Evolutionary conservation across 2,797 vertebrate species (phyloP).

Genomic region (Sebastiscus albofasciatus): DNA sequence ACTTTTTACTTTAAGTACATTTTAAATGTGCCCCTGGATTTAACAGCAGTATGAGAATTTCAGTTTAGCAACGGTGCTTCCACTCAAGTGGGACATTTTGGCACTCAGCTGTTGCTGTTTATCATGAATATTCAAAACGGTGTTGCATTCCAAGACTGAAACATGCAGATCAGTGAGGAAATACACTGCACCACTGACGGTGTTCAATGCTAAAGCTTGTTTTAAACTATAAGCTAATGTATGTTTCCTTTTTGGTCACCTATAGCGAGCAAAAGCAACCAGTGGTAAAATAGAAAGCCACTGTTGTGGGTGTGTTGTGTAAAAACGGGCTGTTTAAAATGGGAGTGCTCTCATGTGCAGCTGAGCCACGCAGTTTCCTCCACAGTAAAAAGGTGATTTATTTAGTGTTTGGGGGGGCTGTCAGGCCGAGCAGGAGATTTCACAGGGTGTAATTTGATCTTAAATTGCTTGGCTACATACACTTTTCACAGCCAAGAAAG

Average conservation of each 20-base stretch:
- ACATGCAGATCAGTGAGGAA: slow-evolving; percentile 40
- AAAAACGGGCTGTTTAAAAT: slow-evolving; percentile 61
- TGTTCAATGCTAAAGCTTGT: slow-evolving; percentile 29
- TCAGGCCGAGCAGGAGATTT: slow-evolving; percentile 52
- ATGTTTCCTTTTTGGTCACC: slow-evolving; percentile 34
- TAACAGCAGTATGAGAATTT: slow-evolving; percentile 18
- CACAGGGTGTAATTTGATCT: slow-evolving; percentile 68
- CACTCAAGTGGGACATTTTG: slow-evolving; percentile 49
- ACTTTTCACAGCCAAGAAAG: slow-evolving; percentile 43
- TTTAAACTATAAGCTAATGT: slow-evolving; percentile 32
- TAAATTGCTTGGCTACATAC: slow-evolving; percentile 64
- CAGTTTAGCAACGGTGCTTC: slow-evolving; percentile 6
- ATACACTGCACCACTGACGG: slow-evolving; percentile 6
- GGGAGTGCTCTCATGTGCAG: slow-evolving; percentile 56
- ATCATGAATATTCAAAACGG: slow-evolving; percentile 69
- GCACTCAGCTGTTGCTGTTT: slow-evolving; percentile 34
- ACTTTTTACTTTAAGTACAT: slow-evolving; percentile 12
- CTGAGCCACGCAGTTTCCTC: slow-evolving; percentile 52
- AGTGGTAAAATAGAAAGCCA: slow-evolving; percentile 16
- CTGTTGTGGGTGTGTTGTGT: slow-evolving; percentile 44
- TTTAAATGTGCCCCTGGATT: slow-evolving; percentile 17
- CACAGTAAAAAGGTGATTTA: slow-evolving; percentile 72
- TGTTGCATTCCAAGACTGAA: slow-evolving; percentile 42
- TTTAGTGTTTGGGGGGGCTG: slow-evolving; percentile 62
- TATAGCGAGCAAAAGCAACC: slow-evolving; percentile 18